Conservation (phyloP, 2,888 invertebrate species). For the Meteorus colon region DNA sequence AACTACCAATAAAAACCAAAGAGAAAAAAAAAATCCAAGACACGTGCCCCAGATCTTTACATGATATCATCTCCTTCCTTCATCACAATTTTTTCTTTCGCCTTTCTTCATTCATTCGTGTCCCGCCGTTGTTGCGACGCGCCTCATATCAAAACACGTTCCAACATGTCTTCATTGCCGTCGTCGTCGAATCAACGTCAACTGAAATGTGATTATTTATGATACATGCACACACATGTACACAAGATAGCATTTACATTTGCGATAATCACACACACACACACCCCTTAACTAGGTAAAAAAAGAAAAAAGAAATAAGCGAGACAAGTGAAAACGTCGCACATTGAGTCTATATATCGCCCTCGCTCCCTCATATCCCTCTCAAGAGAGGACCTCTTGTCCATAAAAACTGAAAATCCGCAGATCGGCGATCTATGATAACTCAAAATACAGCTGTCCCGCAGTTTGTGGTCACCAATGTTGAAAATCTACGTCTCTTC, state of each 20-base stretch:
- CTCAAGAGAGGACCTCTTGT: conserved; percentile 20
- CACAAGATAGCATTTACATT: too few species aligned
- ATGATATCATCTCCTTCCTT: neutral
- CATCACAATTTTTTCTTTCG: neutral
- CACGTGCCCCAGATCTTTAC: conserved; percentile 23
- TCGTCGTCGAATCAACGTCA: conserved; percentile 22
- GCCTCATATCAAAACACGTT: neutral
- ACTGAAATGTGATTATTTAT: neutral
- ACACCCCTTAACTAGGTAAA: neutral
- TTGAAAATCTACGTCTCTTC: conserved; percentile 44
- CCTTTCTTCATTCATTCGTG: neutral
- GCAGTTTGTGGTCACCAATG: conserved; percentile 69
- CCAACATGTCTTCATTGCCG: neutral
- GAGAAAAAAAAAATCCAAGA: conserved; percentile 12
- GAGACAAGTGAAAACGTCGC: neutral
- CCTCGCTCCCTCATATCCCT: neutral
- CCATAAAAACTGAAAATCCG: conserved; percentile 65
- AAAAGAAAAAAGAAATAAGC: conserved; percentile 33
- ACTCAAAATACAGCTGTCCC: conserved; percentile 71
- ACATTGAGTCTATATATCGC: neutral
- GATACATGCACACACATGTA: neutral
- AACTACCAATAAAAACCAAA: neutral
- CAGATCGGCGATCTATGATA: conserved; percentile 70
- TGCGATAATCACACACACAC: conserved; percentile 7
- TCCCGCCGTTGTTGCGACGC: neutral